These are phyloP conservation scores for Irena cyanogastra DNA, from an alignment of 2,113 vertebrate species.

Conservation along the genomic window DNA sequence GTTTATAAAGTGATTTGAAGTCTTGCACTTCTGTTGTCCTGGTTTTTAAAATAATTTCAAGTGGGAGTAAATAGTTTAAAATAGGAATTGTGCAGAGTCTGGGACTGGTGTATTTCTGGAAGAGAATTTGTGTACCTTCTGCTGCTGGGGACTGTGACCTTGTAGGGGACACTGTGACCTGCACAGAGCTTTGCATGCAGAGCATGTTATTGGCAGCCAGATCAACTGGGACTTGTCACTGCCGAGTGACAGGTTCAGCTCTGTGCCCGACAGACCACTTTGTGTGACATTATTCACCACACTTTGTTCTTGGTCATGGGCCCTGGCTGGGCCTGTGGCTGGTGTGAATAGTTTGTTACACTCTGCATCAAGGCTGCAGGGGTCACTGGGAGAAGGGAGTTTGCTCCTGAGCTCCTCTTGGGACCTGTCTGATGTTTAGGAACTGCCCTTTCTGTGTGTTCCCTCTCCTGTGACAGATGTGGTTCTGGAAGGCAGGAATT, in stretches of 20 bases:
- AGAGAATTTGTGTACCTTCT: background rate
- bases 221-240: background rate
- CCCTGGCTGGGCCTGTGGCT: background rate
- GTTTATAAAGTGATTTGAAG: background rate
- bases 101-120: background rate
- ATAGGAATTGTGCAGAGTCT: background rate
- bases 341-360: background rate
- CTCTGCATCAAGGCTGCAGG: background rate
- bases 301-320: background rate
- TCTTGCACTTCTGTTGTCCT: background rate
- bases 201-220: rapidly evolving
- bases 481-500: background rate
- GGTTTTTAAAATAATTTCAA: background rate
- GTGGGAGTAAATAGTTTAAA: background rate
- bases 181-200: background rate
- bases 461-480: background rate
- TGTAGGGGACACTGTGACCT: background rate
- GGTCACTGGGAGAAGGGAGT: background rate
- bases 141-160: background rate
- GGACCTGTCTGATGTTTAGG: background rate
- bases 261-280: background rate
- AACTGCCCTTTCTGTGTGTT: background rate
- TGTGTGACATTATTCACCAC: background rate
- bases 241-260: background rate
- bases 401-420: background rate